Percentiles rank a stretch among this genome's conserved stretches.
These are phyloP conservation scores for Actinostola sp. DNA, from an alignment of 92 coral and sea anemone genomes.

Conservation along the genomic window DNA sequence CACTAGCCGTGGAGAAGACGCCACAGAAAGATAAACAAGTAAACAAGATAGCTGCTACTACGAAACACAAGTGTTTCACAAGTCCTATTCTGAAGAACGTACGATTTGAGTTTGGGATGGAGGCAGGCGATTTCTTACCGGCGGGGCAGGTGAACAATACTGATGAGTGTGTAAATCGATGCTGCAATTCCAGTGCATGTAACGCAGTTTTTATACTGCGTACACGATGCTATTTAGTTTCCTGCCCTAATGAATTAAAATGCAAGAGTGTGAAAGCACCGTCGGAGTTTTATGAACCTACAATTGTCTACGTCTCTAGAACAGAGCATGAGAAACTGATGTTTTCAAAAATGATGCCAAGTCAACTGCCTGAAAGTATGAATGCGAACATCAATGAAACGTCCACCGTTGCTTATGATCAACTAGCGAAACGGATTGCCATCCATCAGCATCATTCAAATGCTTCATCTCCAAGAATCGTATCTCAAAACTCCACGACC, in stretches of 20 bases:
- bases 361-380: no score
- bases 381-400: not conserved
- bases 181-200: slow-evolving; percentile 75
- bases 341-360: slow-evolving; percentile 65
- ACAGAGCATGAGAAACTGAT: slow-evolving; percentile 42
- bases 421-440: slow-evolving; percentile 6
- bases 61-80: slow-evolving; percentile 46
- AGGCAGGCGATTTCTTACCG: slow-evolving; percentile 81
- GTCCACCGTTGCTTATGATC: not conserved
- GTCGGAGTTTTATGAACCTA: slow-evolving; percentile 71
- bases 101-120: slow-evolving; percentile 76
- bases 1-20: not conserved
- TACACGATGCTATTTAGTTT: slow-evolving; percentile 73
- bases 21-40: not conserved
- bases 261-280: slow-evolving; percentile 74
- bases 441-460: not conserved
- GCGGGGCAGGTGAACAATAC: slow-evolving; percentile 66
- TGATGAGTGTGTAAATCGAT: slow-evolving; percentile 69
- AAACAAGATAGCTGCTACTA: not conserved
- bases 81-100: slow-evolving; percentile 66
- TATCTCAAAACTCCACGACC: no score
- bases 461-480: no score
- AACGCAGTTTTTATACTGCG: slow-evolving; percentile 85
- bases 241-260: slow-evolving; percentile 61
- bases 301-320: slow-evolving; percentile 69